phyloP scores from a whole-genome alignment of 1,140 invertebrate genomes.

The Saccostrea cuccullata region DNA sequence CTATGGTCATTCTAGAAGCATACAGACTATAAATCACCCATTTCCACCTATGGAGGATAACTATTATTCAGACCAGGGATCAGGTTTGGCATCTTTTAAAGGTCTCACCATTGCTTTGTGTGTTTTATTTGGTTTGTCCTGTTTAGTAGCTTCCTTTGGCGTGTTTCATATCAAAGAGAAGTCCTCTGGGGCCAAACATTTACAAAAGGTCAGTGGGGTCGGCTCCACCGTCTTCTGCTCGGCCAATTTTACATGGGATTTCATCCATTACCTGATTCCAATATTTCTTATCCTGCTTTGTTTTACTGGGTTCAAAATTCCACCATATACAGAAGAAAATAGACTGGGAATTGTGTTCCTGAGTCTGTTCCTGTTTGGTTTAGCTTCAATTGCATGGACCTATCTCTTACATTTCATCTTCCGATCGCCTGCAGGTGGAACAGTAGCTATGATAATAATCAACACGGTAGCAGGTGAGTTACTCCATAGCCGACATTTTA shows the following conservation, averaged over 20 bases:
- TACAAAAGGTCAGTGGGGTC: constrained; percentile 65
- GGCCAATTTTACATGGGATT: constrained; percentile 63
- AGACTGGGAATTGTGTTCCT: constrained; percentile 55
- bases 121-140: constrained; percentile 81
- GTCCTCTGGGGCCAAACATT: constrained; percentile 69
- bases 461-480: constrained; percentile 54
- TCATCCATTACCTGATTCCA: constrained; percentile 63
- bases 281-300: constrained; percentile 56
- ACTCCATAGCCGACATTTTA: too few species aligned
- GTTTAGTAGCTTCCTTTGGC: constrained; percentile 85
- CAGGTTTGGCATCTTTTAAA: constrained; percentile 41
- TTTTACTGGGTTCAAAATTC: constrained; percentile 58
- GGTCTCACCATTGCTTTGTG: constrained; percentile 79
- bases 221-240: constrained; percentile 60
- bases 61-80: not conserved
- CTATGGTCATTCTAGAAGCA: constrained; percentile 29
- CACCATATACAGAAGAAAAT: constrained; percentile 42
- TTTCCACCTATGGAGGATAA: constrained; percentile 39
- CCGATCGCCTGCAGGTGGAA: constrained; percentile 53
- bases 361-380: constrained; percentile 54
- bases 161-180: constrained; percentile 84
- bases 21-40: constrained; percentile 54
- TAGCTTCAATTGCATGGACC: constrained; percentile 51
- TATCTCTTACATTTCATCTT: constrained; percentile 60
- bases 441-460: constrained; percentile 52